Conservation (phyloP, 2,797 vertebrate species). For the Vireo griseus region DNA sequence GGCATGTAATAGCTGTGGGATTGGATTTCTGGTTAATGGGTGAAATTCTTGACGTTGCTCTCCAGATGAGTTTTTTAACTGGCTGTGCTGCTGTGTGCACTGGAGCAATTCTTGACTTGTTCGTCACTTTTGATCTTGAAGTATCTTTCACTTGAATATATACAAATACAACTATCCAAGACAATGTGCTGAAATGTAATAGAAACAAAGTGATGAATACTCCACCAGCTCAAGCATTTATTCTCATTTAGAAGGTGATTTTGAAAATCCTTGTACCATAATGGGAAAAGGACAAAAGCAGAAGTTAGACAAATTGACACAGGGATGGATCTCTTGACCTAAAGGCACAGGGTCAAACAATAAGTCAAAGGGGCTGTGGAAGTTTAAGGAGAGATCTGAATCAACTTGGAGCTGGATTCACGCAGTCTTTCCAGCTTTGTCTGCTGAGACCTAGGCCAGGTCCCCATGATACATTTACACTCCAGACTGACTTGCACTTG, state of each 20-base stretch:
- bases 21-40: neutral
- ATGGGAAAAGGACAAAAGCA: neutral
- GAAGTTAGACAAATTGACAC: neutral
- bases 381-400: neutral
- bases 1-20: neutral
- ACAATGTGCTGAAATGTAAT: neutral
- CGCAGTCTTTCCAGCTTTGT: neutral
- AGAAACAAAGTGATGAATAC: constrained; percentile 44
- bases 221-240: neutral
- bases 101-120: neutral
- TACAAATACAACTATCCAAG: neutral
- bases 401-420: neutral
- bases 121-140: neutral
- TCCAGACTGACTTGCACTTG: neutral
- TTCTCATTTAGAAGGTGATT: neutral
- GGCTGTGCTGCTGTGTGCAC: neutral
- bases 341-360: neutral
- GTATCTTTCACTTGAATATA: neutral
- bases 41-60: neutral
- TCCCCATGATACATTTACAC: neutral
- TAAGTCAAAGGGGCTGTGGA: neutral
- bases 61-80: neutral
- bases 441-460: neutral
- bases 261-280: neutral
- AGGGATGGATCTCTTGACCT: neutral